Evolutionary conservation across 2,797 vertebrate species (phyloP), one percentile per base, ranked within the genome.

Genomic region (Orientallactaga sibirica): DNA sequence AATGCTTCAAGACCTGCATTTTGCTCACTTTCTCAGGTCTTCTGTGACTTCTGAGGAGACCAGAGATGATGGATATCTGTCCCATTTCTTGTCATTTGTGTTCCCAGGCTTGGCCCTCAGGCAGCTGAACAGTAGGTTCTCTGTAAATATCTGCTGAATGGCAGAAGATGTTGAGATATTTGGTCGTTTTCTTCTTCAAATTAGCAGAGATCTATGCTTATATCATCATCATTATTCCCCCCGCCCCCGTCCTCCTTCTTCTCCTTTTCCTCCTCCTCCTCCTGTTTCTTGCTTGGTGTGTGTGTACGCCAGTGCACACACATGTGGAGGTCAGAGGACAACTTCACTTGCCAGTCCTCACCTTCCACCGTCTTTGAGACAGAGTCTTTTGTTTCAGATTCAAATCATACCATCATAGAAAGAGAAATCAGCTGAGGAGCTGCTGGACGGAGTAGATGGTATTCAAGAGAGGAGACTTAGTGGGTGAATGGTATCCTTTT

Each of bases 151-250:
- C 58, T 94, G 68, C 43, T 78, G 58, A 89, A 76, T 91, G 58
- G 71, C 22, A 82, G 68, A 84, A 91, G 33, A 93, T 75, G 93
- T 90, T 73, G 85, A 92, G 20, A 82, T 80, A 85, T 29, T 33
- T 71, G 52, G 15, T 88, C 62, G 66, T 93, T 62, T 88, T 15
- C 80, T 88, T 83, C 64, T 92, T 93, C 89, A 37, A 82, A 19
- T 86, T 64, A 81, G 43, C 58, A 61, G 64, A 92, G 27, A 58
- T 55, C 85, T 90, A 77, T 74, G 10, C 12, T n/a, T 93, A 55
- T 71, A 18, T 33, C 78, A 88, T 90, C 86, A 48, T 48, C 48
- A 48, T 48, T 7, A n/a, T n/a, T n/a, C n/a, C n/a, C n/a, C n/a
- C n/a, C n/a, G n/a, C 15, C 55, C 11, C 33, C 33, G 33, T 58